phyloP scores from a whole-genome alignment of 1,140 invertebrate genomes.

The Sminthurides bifidus region DNA sequence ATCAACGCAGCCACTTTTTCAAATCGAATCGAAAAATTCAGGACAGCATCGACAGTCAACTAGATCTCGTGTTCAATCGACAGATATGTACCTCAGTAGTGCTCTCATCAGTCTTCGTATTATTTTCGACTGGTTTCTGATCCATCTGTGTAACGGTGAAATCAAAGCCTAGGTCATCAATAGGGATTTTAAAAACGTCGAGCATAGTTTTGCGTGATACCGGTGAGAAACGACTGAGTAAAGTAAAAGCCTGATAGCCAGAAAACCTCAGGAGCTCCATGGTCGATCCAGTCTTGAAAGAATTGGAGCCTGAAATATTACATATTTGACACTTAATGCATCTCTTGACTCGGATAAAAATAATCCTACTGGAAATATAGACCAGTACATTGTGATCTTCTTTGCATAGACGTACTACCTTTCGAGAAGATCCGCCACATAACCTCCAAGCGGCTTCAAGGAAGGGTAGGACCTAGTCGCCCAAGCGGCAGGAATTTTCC shows the following conservation, averaged over 20 bases:
- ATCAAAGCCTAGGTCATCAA: constrained; percentile 72
- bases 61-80: too few species aligned
- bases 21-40: too few species aligned
- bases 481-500: constrained; percentile 69
- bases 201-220: constrained; percentile 81
- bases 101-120: too few species aligned
- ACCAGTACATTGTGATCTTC: too few species aligned
- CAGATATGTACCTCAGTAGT: too few species aligned
- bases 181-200: constrained; percentile 65
- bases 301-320: constrained; percentile 41
- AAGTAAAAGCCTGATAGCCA: constrained; percentile 95
- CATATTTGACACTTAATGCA: background rate
- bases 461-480: constrained; percentile 76
- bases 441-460: constrained; percentile 79
- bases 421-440: constrained; percentile 65
- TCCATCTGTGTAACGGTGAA: constrained; percentile 59
- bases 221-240: constrained; percentile 87
- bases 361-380: background rate
- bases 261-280: constrained; percentile 67
- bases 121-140: too few species aligned
- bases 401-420: constrained; percentile 36
- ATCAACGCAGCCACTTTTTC: too few species aligned
- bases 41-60: too few species aligned
- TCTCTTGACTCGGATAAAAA: background rate
- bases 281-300: constrained; percentile 74